Conservation (phyloP, 2,797 vertebrate genomes). For the Chelonia mydas region DNA sequence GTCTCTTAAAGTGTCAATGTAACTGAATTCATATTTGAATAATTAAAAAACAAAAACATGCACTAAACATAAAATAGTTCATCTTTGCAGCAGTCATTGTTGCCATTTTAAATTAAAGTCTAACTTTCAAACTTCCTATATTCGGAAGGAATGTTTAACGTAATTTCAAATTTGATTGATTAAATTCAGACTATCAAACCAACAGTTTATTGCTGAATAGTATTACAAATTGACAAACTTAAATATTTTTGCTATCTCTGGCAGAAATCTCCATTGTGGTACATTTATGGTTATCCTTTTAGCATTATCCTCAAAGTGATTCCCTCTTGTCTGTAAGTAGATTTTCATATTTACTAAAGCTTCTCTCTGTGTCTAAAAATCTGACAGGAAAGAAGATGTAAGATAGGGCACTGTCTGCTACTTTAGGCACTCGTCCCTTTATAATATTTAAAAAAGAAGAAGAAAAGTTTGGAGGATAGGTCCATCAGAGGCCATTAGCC, state of each 20-base stretch:
- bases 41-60: neutral
- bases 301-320: too few relatives aligned
- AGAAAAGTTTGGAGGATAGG: too few relatives aligned
- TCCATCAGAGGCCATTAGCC: too few relatives aligned
- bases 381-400: too few relatives aligned
- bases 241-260: neutral
- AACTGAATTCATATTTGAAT: neutral
- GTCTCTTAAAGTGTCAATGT: neutral
- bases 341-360: too few relatives aligned
- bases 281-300: too few relatives aligned
- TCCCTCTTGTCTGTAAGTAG: too few relatives aligned
- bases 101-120: neutral
- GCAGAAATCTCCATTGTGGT: neutral
- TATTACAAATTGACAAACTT: neutral
- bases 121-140: neutral
- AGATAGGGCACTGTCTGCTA: too few relatives aligned
- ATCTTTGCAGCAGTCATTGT: neutral
- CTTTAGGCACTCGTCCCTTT: too few relatives aligned
- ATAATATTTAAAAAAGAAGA: too few relatives aligned
- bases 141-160: neutral
- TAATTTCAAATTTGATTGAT: neutral
- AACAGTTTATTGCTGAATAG: neutral
- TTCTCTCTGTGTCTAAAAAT: too few relatives aligned
- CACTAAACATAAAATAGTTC: neutral
- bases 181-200: too few relatives aligned